Evolutionary conservation across 2,888 invertebrate species (phyloP).

Genomic region (Phlogophora meticulosa): DNA sequence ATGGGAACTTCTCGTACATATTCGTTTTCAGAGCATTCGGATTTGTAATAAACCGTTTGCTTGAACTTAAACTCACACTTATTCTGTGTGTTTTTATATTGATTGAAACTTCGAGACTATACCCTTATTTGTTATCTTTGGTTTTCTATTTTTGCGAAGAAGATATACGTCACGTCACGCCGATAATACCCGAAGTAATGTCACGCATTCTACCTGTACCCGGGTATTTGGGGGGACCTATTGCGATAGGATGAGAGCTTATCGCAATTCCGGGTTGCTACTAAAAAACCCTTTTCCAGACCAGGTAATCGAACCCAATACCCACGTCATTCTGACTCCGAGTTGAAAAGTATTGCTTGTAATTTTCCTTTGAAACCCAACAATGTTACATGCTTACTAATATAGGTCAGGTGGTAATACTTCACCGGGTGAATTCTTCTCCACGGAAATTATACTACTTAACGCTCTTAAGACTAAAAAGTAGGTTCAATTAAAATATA

Average conservation of each 20-base stretch:
- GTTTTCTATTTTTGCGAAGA: not conserved
- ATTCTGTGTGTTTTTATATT: slow-evolving; percentile 11
- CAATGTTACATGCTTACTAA: slow-evolving; percentile 17
- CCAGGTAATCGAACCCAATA: slow-evolving; percentile 32
- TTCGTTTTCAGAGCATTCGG: slow-evolving; percentile 35
- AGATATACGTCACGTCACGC: slow-evolving; percentile 13
- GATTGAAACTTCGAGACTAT: slow-evolving; percentile 21
- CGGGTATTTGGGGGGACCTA: slow-evolving; percentile 8
- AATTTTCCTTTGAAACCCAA: slow-evolving; percentile 11
- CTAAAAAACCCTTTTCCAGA: slow-evolving; percentile 26
- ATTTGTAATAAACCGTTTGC: slow-evolving; percentile 48
- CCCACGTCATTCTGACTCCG: slow-evolving; percentile 14
- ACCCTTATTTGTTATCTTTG: slow-evolving; percentile 16
- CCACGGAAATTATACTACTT: not conserved
- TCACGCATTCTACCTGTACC: slow-evolving; percentile 12
- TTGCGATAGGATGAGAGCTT: slow-evolving; percentile 16
- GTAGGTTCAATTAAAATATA: too few relatives aligned
- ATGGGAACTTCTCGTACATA: slow-evolving; percentile 33
- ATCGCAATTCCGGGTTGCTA: slow-evolving; percentile 14
- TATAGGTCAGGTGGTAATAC: not conserved
- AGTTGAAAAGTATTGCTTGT: slow-evolving; percentile 29
- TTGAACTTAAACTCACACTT: slow-evolving; percentile 42
- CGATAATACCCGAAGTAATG: not conserved
- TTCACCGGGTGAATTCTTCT: not conserved
- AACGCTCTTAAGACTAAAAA: not conserved